phyloP scores from a whole-genome alignment of 1,140 invertebrate genomes.

The Brachionus sp. region DNA sequence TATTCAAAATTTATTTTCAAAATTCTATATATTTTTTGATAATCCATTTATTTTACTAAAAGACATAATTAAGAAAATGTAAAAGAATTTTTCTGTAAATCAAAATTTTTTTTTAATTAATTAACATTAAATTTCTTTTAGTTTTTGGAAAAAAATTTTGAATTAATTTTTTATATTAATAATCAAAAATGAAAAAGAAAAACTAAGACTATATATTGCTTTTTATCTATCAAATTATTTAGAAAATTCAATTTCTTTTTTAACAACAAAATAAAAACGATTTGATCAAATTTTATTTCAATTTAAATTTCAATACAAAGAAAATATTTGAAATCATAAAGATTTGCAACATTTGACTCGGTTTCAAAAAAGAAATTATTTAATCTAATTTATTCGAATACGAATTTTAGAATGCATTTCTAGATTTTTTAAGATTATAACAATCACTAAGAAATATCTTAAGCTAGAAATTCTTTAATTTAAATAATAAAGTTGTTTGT shows the following conservation, averaged over 20 bases:
- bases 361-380: background rate
- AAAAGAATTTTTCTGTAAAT: background rate
- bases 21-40: too few relatives aligned
- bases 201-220: too few relatives aligned
- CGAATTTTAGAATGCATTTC: conserved; percentile 31
- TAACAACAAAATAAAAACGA: background rate
- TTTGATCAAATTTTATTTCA: background rate
- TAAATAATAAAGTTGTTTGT: background rate
- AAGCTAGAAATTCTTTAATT: background rate
- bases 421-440: background rate
- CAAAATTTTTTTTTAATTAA: background rate
- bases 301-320: background rate
- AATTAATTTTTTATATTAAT: background rate
- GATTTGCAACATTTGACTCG: background rate
- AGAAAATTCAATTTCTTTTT: too few relatives aligned
- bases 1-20: too few relatives aligned
- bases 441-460: background rate
- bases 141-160: background rate
- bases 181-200: too few relatives aligned
- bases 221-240: too few relatives aligned
- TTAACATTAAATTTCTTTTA: background rate
- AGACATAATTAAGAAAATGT: too few relatives aligned
- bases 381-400: conserved; percentile 11
- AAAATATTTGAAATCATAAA: background rate
- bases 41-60: too few relatives aligned